phyloP scores from a whole-genome alignment of 2,113 vertebrate genomes.

The Ammodytes dubius region DNA sequence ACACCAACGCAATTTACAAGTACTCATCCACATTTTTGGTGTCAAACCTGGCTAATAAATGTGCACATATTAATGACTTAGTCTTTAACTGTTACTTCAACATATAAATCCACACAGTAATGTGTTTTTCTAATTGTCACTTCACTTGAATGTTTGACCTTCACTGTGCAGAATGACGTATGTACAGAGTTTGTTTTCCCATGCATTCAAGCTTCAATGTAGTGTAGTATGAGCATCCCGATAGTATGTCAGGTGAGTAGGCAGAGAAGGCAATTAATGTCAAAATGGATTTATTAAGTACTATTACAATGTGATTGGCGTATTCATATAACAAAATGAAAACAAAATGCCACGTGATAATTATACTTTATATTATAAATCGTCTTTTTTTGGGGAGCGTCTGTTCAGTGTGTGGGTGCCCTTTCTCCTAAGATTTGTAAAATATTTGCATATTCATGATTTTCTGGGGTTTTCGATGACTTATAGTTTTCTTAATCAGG shows the following conservation, averaged over 20 bases:
- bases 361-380: neutral
- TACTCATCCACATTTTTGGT: neutral
- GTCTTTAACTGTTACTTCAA: neutral
- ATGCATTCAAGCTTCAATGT: neutral
- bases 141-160: conserved; percentile 25
- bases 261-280: neutral
- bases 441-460: neutral
- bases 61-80: neutral
- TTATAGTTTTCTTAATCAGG: neutral
- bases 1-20: neutral
- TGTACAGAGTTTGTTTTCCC: conserved; percentile 13
- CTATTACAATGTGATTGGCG: neutral
- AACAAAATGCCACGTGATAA: neutral
- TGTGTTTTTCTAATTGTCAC: conserved; percentile 1
- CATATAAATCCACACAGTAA: neutral
- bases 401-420: neutral
- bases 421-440: neutral
- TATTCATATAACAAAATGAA: neutral
- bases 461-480: neutral
- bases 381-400: neutral
- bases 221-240: neutral
- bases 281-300: neutral
- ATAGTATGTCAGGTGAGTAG: too few relatives aligned
- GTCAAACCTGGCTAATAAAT: conserved; percentile 9
- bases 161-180: neutral